Base-by-base conservation (phyloP, 92 coral and sea anemone genomes). In the Plumapathes pennacea region DNA sequence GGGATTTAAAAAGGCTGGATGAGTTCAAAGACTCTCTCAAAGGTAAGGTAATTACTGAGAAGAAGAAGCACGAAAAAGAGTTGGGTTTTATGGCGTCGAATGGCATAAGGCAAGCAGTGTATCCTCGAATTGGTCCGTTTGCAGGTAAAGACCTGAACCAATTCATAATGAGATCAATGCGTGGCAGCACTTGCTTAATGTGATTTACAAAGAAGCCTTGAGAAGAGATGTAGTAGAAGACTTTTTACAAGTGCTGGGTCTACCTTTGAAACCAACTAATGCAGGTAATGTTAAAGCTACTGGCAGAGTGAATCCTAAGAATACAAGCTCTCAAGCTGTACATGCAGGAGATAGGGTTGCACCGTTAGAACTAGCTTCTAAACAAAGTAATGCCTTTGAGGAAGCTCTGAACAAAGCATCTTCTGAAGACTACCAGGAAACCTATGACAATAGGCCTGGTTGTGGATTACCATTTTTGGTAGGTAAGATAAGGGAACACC, bases 381-480 rank as follows among this genome's bases (percentile, higher is more conserved):
- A 34, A 8, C 40, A 34, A n/a, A 8, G 13, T 34, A n/a, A 34
- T 34, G 13, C n/a, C 8, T 34, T 34, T 34, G 9, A 34, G 40
- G 40, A 34, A 34, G 40, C 40, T 8, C 8, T 34, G 13, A n/a
- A n/a, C n/a, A 34, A n/a, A n/a, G 40, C 40, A 8, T 7, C 40
- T 8, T 8, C 40, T 8, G 13, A n/a, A 8, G 8, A 34, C n/a
- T 8, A n/a, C n/a, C 9, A 8, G 9, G 13, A n/a, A 34, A n/a
- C 9, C 27, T 6, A n/a, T 22, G 13, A 15, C n/a, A 21, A 13
- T 10, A 25, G 14, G 24, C 28, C 47, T 18, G 85, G 85, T 31
- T 78, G 80, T 70, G 80, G 85, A 25, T 49, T 78, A 46, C 71
- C 44, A 32, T 71, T 33, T 39, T 65, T 78, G 48, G 80, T 71